Evolutionary conservation across 2,797 vertebrate species (phyloP).

Genomic region (Channallabes apus): DNA sequence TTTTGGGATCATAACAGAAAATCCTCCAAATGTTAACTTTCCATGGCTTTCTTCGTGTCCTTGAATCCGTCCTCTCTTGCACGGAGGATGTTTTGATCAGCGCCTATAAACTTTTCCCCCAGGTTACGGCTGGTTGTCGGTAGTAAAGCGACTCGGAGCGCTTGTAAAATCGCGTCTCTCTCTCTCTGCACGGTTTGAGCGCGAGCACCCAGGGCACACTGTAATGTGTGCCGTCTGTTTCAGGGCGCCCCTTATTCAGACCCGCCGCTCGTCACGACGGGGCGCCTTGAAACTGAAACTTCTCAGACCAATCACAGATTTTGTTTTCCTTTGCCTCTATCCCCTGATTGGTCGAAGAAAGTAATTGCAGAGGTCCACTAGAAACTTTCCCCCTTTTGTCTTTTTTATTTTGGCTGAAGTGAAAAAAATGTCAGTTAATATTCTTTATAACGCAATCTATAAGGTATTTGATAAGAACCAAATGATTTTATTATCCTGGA

Average conservation of each 20-base stretch:
- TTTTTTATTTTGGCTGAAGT: conserved; percentile 1
- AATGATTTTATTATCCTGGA: neutral
- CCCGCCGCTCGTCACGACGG: conserved; percentile 59
- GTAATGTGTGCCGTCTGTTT: conserved; percentile 75
- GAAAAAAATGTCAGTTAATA: neutral
- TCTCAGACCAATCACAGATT: conserved; percentile 75
- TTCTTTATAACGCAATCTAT: neutral
- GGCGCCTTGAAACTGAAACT: conserved; percentile 62
- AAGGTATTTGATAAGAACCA: neutral
- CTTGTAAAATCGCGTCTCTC: conserved; percentile 26
- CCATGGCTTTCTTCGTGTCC: conserved; percentile 7
- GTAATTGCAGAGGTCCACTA: conserved; percentile 44
- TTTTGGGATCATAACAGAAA: neutral
- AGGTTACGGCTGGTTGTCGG: neutral
- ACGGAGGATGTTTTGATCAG: neutral
- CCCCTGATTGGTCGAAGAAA: conserved; percentile 71
- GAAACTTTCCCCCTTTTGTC: conserved; percentile 51
- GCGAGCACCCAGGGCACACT: conserved; percentile 61
- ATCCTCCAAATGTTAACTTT: conserved; percentile 22
- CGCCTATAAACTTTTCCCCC: neutral
- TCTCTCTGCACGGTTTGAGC: conserved; percentile 66
- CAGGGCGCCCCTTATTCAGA: conserved; percentile 84
- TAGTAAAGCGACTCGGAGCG: neutral
- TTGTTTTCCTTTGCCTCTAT: conserved; percentile 76
- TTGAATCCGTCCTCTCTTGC: neutral